phyloP scores from a whole-genome alignment of 2,113 vertebrate species.

The Neogale vison region DNA sequence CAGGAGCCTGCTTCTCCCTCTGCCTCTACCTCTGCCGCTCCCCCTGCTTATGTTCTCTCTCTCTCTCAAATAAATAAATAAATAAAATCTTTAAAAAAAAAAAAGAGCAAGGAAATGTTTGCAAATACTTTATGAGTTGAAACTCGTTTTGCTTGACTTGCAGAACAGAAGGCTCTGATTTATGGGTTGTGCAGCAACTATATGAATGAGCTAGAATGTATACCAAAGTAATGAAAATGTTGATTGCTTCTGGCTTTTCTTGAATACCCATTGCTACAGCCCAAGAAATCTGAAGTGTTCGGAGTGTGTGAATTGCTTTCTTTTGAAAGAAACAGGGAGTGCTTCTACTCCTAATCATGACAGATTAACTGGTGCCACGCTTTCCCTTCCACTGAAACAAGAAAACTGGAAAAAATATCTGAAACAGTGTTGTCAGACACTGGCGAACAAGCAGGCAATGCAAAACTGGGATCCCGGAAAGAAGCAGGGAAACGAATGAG shows the following conservation, averaged over 20 bases:
- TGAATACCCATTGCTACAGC: neutral
- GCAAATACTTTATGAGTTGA: neutral
- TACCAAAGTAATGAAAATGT: neutral
- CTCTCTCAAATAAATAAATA: neutral
- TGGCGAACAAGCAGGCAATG: neutral
- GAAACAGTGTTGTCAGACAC: neutral
- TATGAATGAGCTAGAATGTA: neutral
- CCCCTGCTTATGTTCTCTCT: no score
- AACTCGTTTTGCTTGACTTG: neutral
- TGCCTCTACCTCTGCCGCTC: no score
- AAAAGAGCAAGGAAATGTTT: neutral
- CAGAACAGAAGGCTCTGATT: neutral
- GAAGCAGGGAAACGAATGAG: neutral
- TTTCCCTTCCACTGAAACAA: neutral
- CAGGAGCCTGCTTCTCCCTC: no score
- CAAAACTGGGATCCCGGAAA: neutral
- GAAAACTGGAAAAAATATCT: neutral
- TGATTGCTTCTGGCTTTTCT: neutral
- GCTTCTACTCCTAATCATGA: neutral
- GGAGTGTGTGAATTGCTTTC: neutral
- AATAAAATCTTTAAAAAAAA: neutral
- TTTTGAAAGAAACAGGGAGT: neutral
- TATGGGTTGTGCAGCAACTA: neutral
- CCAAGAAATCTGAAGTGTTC: neutral
- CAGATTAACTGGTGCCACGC: neutral